Evolutionary conservation across 2,797 vertebrate species (phyloP).

Genomic region (Myripristis jacobus): DNA sequence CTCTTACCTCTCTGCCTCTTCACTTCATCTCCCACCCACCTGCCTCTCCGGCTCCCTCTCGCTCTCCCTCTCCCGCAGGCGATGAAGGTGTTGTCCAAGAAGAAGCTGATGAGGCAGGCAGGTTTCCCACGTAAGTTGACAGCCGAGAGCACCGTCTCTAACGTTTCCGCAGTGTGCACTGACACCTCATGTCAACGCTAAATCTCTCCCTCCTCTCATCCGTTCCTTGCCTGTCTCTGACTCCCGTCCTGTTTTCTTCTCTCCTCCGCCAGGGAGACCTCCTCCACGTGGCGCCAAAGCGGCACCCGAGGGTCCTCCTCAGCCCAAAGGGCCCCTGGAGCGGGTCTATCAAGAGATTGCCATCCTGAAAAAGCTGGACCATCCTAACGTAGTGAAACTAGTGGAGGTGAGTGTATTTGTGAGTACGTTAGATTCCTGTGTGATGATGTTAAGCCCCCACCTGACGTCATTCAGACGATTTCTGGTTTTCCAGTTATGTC

Average conservation of each 20-base stretch:
- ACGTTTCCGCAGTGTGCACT: slow-evolving; percentile 21
- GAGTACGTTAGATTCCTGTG: no score
- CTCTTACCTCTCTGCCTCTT: slow-evolving; percentile 35
- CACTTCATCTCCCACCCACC: slow-evolving; percentile 41
- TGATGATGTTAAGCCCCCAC: no score
- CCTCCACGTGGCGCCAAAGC: slow-evolving; percentile 91
- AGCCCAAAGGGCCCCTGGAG: slow-evolving; percentile 93
- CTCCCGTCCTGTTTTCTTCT: slow-evolving; percentile 10
- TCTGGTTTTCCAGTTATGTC: no score
- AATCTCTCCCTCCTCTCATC: not conserved
- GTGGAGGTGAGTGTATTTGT: slow-evolving; percentile 88
- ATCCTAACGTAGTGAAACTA: slow-evolving; percentile 97
- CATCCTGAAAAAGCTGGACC: slow-evolving; percentile 98
- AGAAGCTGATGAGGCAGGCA: slow-evolving; percentile 96
- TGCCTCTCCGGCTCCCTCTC: slow-evolving; percentile 24
- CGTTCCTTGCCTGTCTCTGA: not conserved
- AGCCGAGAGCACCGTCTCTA: slow-evolving; percentile 45
- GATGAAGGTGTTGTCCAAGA: slow-evolving; percentile 99
- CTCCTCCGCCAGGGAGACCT: slow-evolving; percentile 87
- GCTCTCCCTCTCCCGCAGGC: slow-evolving; percentile 82
- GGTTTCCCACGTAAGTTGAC: slow-evolving; percentile 96
- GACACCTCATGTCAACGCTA: slow-evolving; percentile 1
- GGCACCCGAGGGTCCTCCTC: slow-evolving; percentile 85
- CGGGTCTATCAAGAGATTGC: slow-evolving; percentile 99
- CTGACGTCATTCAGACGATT: no score